Conservation (phyloP, 2,888 invertebrate genomes). For the Acanthococcus lagerstroemiae region DNA sequence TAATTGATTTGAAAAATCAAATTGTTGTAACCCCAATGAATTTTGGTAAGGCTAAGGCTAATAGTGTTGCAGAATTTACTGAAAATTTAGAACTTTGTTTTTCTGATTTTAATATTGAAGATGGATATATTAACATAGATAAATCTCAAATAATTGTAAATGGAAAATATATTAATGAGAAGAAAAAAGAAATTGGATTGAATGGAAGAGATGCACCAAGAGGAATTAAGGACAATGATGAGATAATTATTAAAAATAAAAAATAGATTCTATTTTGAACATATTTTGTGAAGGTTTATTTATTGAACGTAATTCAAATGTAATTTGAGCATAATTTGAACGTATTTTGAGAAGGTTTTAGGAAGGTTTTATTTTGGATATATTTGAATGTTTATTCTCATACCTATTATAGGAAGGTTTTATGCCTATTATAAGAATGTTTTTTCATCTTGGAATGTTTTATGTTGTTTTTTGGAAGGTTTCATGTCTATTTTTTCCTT, state of each 20-base stretch:
- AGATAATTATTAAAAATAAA: not conserved
- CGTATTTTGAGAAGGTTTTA: slow-evolving; percentile 1
- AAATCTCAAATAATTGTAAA: not conserved
- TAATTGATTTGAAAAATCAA: not conserved
- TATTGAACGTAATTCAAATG: not conserved
- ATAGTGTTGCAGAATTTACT: not conserved
- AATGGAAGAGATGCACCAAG: not conserved
- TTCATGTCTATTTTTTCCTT: too few species aligned
- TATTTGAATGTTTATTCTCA: too few species aligned
- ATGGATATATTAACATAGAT: not conserved
- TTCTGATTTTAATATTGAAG: not conserved
- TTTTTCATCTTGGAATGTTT: too few species aligned
- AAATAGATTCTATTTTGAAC: not conserved
- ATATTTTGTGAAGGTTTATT: not conserved
- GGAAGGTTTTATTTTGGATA: not conserved
- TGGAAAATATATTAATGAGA: not conserved
- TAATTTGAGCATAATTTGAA: not conserved
- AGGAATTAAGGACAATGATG: not conserved
- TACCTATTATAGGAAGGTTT: too few species aligned
- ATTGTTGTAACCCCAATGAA: not conserved
- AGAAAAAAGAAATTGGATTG: not conserved
- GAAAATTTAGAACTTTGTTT: not conserved
- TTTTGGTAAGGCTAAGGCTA: not conserved
- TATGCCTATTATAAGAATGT: too few species aligned
- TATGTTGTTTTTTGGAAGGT: too few species aligned